These are phyloP conservation scores for Drosophila simulans DNA, from an alignment of 1,140 invertebrate genomes.

Conservation along the genomic window DNA sequence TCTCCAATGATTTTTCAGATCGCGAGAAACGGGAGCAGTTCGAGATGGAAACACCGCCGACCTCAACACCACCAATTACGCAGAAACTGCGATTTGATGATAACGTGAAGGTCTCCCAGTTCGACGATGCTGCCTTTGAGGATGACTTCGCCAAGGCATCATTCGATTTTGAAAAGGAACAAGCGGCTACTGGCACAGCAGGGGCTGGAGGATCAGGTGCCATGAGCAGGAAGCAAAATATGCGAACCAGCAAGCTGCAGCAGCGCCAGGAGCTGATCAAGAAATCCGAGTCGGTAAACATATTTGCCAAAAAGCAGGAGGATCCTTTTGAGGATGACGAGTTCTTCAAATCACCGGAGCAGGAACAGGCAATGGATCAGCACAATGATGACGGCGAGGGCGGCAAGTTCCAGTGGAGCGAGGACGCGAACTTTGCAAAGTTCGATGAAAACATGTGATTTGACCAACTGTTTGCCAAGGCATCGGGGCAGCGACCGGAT, in stretches of 20 bases:
- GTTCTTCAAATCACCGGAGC: constrained; percentile 88
- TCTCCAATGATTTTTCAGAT: constrained; percentile 87
- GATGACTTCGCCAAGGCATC: constrained; percentile 84
- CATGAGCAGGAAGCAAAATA: constrained; percentile 69
- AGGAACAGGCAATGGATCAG: constrained; percentile 33
- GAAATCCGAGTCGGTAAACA: constrained; percentile 94
- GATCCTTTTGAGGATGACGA: constrained; percentile 95
- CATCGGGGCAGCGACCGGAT: constrained; percentile 25
- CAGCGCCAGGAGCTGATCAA: constrained; percentile 87
- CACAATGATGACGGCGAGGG: constrained; percentile 8
- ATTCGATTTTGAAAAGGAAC: constrained; percentile 82
- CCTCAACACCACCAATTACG: constrained; percentile 68
- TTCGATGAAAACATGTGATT: constrained; percentile 85
- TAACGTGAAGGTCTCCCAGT: constrained; percentile 84
- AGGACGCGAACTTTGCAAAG: constrained; percentile 84
- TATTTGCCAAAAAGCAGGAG: constrained; percentile 90
- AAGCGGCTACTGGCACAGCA: constrained; percentile 11
- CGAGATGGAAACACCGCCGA: constrained; percentile 51
- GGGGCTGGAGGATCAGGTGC: constrained; percentile 18
- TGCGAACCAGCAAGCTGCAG: constrained; percentile 69
- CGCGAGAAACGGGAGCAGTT: constrained; percentile 82
- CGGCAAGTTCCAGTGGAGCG: constrained; percentile 75
- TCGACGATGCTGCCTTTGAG: constrained; percentile 82
- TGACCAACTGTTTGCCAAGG: constrained; percentile 79
- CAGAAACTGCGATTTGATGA: constrained; percentile 84